Conservation (phyloP, 2,888 invertebrate genomes). For the Agonum fuliginosum region DNA sequence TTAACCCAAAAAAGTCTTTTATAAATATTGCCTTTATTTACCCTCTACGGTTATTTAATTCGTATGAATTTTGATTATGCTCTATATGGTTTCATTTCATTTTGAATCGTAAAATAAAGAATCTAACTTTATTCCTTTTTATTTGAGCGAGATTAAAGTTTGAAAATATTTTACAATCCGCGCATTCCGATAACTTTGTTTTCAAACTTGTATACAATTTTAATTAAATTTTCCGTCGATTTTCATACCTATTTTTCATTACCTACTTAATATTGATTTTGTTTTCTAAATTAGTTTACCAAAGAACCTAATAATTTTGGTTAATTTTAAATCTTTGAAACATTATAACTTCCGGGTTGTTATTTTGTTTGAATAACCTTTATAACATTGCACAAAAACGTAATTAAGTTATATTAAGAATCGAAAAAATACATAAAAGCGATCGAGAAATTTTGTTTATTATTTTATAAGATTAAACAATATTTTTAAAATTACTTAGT, state of each 20-base stretch:
- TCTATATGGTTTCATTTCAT: slow-evolving; percentile 1
- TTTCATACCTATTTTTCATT: slow-evolving; percentile 5
- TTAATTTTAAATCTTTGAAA: too few relatives aligned
- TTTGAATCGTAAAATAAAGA: slow-evolving; percentile 1
- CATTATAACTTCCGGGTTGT: too few relatives aligned
- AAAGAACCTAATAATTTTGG: neutral
- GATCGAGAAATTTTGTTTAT: too few relatives aligned
- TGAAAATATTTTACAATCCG: slow-evolving; percentile 31
- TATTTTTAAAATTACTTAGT: too few relatives aligned
- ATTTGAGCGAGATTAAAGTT: neutral
- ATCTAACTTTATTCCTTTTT: neutral
- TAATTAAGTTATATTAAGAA: too few relatives aligned
- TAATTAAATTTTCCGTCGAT: slow-evolving; percentile 32
- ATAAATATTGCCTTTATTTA: too few relatives aligned
- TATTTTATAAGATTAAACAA: too few relatives aligned
- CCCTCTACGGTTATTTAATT: neutral
- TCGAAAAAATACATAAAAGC: too few relatives aligned
- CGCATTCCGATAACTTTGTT: slow-evolving; percentile 39
- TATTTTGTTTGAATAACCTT: too few relatives aligned
- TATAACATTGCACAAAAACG: too few relatives aligned
- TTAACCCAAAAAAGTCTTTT: neutral
- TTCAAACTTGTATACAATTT: slow-evolving; percentile 11
- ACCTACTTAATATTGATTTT: slow-evolving; percentile 32
- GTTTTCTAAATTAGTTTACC: neutral
- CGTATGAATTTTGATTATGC: neutral